Base-by-base conservation (phyloP, 2,888 invertebrate species). In the Emmelina monodactyla region DNA sequence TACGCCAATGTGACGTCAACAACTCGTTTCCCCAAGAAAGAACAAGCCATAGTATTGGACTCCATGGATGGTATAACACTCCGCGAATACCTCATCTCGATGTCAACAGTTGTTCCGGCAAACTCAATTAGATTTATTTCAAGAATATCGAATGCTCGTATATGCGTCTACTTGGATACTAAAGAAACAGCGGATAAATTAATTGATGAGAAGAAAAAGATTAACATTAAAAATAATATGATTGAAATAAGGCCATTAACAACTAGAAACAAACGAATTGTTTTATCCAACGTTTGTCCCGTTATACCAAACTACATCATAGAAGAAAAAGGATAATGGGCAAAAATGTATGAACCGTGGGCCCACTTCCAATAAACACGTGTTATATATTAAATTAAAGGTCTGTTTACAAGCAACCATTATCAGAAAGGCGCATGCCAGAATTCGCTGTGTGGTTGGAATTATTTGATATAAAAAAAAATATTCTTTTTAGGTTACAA, bases 21-120 rank as follows among this genome's bases (percentile, higher is more conserved):
- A 13, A 34, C 29, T 14, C 15, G 22, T 13, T 39, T 36, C 33
- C 43, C 45, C 6, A 45, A 37, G 22, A 45, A 45, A 38, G 43
- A 43, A 22, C 45, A 45, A 42, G 42, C 45, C 7, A 37, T 45
- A 12, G 31, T 45, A 28, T 4, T 45, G 6, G 40, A 43, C n/a
- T 33, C 42, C 1, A 37, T 43, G 2, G 43, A 41, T 12, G 42
- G 39, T 31, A 33, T 40, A 10, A 32, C 34, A 13, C 12, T 42
- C 6, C 34, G 34, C 14, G 42, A 42, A 13, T 40, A 43, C 30
- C 30, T 38, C 12, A 10, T 38, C 12, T 28, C 38, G 3, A 31
- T 43, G 15, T 33, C 37, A 1, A 11, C 34, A 5, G 10, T 38
- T 12, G 34, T 35, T 31, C 30, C 28, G 6, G 11, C 39, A 3